These are phyloP conservation scores for Heteronetta atricapilla DNA, from an alignment of 2,113 vertebrate genomes.

Conservation along the genomic window DNA sequence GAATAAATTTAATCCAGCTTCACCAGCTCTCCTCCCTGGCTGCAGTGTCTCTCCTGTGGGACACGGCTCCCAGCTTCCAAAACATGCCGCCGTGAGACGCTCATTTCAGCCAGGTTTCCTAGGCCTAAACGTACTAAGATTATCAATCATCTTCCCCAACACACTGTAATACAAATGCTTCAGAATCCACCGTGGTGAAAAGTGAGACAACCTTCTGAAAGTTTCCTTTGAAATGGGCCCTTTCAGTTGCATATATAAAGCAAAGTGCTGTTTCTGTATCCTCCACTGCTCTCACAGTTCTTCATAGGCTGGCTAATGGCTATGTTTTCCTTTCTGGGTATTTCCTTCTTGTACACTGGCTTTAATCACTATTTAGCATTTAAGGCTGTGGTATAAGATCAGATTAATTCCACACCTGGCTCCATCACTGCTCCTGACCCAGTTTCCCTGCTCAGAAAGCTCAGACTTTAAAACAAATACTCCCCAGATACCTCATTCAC, in stretches of 20 bases:
- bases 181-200: not conserved
- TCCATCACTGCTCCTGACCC: not conserved
- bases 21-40: not conserved
- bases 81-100: accelerated
- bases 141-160: not conserved
- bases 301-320: no score
- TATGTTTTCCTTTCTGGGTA: not conserved
- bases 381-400: not conserved
- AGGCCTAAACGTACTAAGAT: not conserved
- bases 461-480: not conserved
- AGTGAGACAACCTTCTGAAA: not conserved
- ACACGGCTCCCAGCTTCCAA: not conserved
- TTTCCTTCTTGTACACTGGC: not conserved
- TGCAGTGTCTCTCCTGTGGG: not conserved
- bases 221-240: not conserved
- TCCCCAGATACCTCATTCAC: not conserved
- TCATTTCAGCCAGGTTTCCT: not conserved
- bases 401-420: not conserved
- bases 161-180: not conserved
- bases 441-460: not conserved
- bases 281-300: not conserved
- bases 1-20: not conserved
- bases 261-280: not conserved
- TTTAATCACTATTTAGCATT: not conserved
- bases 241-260: not conserved